A percentile compares a stretch with the other conserved stretches of the same genome.
phyloP scores from a whole-genome alignment of 2,113 vertebrate genomes.

The Elaphurus davidianus region DNA sequence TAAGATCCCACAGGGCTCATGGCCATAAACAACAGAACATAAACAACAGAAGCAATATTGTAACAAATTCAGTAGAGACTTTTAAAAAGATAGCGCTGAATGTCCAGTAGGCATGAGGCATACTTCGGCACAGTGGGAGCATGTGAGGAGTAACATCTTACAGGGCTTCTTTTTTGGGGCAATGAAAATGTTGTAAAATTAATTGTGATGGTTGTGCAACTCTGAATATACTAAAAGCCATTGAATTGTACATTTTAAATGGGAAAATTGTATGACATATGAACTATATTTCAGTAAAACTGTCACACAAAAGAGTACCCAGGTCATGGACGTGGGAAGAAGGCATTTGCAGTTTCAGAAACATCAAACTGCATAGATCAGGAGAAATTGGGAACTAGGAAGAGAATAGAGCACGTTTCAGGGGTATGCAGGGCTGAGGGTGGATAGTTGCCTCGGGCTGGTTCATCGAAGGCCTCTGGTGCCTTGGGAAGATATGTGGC shows the following conservation, averaged over 20 bases:
- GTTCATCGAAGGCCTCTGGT: background rate
- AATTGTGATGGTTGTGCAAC: background rate
- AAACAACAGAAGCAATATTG: background rate
- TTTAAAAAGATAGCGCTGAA: background rate
- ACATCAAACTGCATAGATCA: background rate
- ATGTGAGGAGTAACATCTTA: background rate
- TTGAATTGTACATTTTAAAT: background rate
- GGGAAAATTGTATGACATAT: background rate
- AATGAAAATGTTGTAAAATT: slow-evolving; percentile 14
- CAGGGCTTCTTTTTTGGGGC: background rate
- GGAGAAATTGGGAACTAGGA: background rate
- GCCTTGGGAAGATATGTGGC: background rate
- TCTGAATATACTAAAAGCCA: background rate
- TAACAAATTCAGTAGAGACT: background rate
- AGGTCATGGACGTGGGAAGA: background rate
- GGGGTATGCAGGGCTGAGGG: background rate
- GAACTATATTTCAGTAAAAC: slow-evolving; percentile 13
- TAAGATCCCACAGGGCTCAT: background rate
- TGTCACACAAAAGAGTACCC: background rate
- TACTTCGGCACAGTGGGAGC: background rate
- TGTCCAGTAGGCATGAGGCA: background rate
- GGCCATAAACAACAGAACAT: background rate
- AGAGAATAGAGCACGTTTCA: background rate
- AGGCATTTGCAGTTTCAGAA: background rate
- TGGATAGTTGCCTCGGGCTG: background rate